These are phyloP conservation scores for Psittacula echo DNA, from an alignment of 2,797 vertebrate genomes.

Conservation along the genomic window DNA sequence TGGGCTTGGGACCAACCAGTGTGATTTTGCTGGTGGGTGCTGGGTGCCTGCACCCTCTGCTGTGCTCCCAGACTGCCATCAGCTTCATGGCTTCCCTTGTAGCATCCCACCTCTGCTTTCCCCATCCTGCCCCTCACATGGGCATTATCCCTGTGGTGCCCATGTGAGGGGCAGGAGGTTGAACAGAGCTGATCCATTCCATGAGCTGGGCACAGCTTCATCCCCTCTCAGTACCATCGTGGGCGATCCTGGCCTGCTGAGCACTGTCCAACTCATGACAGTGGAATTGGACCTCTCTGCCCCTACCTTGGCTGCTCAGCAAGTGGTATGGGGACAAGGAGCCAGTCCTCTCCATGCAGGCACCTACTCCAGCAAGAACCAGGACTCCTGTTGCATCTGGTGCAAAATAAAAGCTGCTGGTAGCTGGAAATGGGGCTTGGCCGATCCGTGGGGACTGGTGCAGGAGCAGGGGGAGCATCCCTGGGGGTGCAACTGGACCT, in stretches of 20 bases:
- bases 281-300: neutral
- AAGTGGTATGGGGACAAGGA: neutral
- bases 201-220: neutral
- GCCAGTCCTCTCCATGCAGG: accelerated
- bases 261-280: neutral
- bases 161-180: neutral
- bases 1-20: neutral
- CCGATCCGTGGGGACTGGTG: neutral
- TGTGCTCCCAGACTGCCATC: neutral
- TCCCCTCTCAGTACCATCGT: neutral
- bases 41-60: neutral
- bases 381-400: neutral
- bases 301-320: neutral
- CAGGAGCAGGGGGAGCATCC: neutral
- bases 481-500: neutral
- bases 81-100: accelerated
- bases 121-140: accelerated
- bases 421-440: neutral
- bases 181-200: neutral
- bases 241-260: neutral
- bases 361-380: neutral
- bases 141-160: neutral
- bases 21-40: neutral
- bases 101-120: neutral
- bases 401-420: constrained; percentile 52